Evolutionary conservation across 2,113 vertebrate genomes (phyloP), one percentile per base, ranked within the genome.

Genomic region (Hepsetus odoe): DNA sequence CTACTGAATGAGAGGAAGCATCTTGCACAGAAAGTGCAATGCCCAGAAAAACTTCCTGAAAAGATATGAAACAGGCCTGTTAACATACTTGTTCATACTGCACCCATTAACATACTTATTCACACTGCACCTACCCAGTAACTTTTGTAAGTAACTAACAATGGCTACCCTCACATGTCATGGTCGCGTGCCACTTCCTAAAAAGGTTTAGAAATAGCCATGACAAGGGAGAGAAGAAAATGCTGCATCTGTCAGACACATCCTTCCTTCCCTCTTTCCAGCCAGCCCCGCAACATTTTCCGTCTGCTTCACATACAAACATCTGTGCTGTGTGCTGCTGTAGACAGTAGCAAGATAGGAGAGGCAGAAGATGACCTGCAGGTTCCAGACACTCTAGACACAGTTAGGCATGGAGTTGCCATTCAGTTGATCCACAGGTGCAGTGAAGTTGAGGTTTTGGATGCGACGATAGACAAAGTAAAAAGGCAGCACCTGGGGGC

Each of bases 391-490:
- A 12, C 74, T 44, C 77, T 32, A 68, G 55, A n/a, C 30, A 85
- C 80, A 87, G 62, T 32, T 42, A 44, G 78, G 20, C 2, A 56
- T 62, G 1, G 56, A 49, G 53, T 80, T 81, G 10, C 76, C 76
- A 22, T 81, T 75, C 0, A 56, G 55, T 40, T 82, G 79, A 53
- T 84, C 62, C 0, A 77, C 38, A 1, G 73, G 12, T 0, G 18
- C 40, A 58, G 35, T 33, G 30, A 64, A 87, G 0, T 88, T 85
- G 59, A 93, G 90, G 1, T 85, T 91, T 76, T 91, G 89, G 72
- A 94, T 64, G 1, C 93, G 93, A 55, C 92, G 94, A 89, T 95
- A 99, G 64, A 99, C 95, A 0, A 99, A 99, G 86, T 96, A 92
- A 70, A 98, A 99, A 35, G 93, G 89, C 33, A 93, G 89, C 2